Conservation (phyloP, 2,888 invertebrate genomes). For the Acronicta psi region DNA sequence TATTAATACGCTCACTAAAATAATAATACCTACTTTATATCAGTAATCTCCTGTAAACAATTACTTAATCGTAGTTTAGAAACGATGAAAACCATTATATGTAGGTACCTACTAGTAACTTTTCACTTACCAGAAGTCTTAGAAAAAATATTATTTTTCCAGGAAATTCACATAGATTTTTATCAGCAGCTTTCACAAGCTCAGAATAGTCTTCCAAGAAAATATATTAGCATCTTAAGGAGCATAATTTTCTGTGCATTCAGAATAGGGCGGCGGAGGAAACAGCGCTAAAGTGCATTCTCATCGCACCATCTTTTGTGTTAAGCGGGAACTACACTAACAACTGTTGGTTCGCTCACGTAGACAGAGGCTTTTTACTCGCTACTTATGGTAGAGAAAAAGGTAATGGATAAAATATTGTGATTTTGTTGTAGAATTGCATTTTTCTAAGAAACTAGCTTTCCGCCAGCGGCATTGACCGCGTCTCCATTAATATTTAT, state of each 20-base stretch:
- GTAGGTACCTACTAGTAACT: too few relatives aligned
- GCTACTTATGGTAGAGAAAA: constrained; percentile 13
- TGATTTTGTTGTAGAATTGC: background rate
- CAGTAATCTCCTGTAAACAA: too few relatives aligned
- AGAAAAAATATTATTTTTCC: background rate
- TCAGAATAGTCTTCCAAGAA: constrained; percentile 21
- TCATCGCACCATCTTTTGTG: constrained; percentile 61
- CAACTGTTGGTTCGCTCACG: constrained; percentile 55
- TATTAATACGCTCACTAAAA: too few relatives aligned
- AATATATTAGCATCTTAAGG: constrained; percentile 28
- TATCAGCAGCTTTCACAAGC: background rate
- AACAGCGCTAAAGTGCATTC: constrained; percentile 64
- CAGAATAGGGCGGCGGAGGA: constrained; percentile 55
- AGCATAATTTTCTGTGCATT: constrained; percentile 14
- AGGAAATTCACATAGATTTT: background rate
- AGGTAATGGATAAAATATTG: constrained; percentile 13
- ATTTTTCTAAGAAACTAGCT: too few relatives aligned
- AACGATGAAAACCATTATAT: too few relatives aligned
- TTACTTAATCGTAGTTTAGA: too few relatives aligned
- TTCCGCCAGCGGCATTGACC: too few relatives aligned
- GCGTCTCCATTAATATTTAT: too few relatives aligned
- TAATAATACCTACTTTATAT: too few relatives aligned
- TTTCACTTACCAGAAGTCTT: background rate
- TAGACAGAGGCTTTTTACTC: constrained; percentile 44
- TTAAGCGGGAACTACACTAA: constrained; percentile 55